A percentile compares a stretch with the other conserved stretches of the same genome.
These are phyloP conservation scores for Oreortyx pictus DNA, from an alignment of 2,797 vertebrate genomes.

Conservation along the genomic window DNA sequence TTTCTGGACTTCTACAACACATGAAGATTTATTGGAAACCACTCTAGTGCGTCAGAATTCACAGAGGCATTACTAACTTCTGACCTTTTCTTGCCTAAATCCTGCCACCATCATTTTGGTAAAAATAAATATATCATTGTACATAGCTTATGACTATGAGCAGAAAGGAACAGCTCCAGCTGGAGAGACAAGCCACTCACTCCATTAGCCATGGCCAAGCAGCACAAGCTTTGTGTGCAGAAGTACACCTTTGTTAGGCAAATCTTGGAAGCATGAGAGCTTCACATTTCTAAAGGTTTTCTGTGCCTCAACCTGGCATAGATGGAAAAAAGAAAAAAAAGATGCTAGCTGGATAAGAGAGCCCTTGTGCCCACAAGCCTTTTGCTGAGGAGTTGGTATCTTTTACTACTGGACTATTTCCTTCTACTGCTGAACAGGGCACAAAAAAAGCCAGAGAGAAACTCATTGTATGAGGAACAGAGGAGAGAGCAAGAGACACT, in stretches of 20 bases:
- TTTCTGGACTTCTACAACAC: background rate
- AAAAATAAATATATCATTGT: background rate
- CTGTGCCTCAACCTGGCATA: background rate
- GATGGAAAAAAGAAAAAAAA: background rate
- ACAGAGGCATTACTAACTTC: background rate
- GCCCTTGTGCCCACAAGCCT: no score
- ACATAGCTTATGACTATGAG: background rate
- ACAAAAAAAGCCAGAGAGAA: accelerated
- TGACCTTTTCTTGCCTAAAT: background rate
- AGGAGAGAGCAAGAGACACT: background rate
- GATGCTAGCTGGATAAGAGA: no score
- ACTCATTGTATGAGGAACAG: background rate
- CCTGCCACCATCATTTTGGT: background rate
- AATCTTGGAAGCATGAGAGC: accelerated
- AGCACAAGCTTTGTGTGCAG: background rate
- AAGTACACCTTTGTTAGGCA: background rate
- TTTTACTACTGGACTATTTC: background rate
- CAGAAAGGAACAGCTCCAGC: background rate
- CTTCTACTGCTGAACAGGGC: background rate
- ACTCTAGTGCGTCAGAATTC: background rate
- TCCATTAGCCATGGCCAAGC: background rate
- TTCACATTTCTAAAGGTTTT: background rate
- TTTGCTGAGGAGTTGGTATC: background rate
- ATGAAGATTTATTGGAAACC: background rate
- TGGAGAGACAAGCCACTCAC: background rate